A percentile compares a stretch with the other conserved stretches of the same genome.
Evolutionary conservation across 2,113 vertebrate genomes (phyloP).

Genomic region (Alaudala cheleensis): DNA sequence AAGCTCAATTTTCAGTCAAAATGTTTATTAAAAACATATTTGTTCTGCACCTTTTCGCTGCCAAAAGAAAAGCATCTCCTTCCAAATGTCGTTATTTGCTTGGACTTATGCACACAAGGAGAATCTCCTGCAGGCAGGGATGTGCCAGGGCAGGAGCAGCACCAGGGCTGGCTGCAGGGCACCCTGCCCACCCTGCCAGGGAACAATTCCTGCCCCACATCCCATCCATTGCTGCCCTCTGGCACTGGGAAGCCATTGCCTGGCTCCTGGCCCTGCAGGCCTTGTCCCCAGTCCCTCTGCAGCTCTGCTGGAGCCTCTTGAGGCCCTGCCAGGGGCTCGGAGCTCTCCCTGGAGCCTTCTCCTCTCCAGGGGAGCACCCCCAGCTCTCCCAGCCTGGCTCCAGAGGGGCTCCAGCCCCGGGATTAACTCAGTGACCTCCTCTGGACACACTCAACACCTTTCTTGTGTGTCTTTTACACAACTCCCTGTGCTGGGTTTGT

Average conservation of each 20-base stretch:
- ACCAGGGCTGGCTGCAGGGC: background rate
- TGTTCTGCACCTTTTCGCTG: background rate
- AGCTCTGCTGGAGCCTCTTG: background rate
- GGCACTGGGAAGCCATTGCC: background rate
- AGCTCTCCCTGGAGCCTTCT: background rate
- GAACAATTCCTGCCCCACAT: background rate
- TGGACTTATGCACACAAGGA: background rate
- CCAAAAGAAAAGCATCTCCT: background rate
- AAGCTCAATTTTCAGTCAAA: conserved; percentile 20
- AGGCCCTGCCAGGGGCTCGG: background rate
- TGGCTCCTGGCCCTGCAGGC: accelerated
- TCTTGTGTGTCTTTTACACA: background rate
- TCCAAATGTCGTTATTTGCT: background rate
- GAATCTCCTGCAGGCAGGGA: background rate
- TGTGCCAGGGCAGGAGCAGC: background rate
- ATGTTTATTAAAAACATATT: conserved; percentile 26
- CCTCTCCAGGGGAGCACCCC: background rate
- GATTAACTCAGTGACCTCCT: background rate
- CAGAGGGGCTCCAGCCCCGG: background rate
- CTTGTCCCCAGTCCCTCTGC: background rate
- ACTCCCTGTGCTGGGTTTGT: background rate
- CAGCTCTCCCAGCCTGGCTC: background rate
- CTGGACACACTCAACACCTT: background rate
- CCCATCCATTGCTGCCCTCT: background rate
- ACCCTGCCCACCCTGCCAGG: background rate